phyloP scores from a whole-genome alignment of 2,113 vertebrate species.

The Pyrgilauda ruficollis region DNA sequence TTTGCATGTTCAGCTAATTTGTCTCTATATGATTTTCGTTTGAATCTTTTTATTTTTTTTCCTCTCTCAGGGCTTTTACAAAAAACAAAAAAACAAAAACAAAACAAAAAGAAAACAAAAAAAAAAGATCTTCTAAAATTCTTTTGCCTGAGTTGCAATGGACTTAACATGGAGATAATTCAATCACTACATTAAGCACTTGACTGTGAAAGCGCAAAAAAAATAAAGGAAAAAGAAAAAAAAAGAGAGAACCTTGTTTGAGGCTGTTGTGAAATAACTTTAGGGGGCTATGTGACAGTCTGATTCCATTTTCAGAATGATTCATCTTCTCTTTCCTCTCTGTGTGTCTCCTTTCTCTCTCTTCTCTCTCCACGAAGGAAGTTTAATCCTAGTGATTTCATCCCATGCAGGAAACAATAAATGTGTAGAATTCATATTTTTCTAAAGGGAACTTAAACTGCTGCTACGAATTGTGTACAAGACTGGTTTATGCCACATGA shows the following conservation, averaged over 20 bases:
- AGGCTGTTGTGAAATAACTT: conserved; percentile 46
- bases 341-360: conserved; percentile 23
- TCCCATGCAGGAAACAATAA: conserved; percentile 79
- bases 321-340: conserved; percentile 33
- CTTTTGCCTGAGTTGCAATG: conserved; percentile 85
- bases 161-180: conserved; percentile 78
- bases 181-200: conserved; percentile 96
- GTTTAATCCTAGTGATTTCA: conserved; percentile 76
- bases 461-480: conserved; percentile 84
- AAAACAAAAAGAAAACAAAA: conserved; percentile 55
- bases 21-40: conserved; percentile 76
- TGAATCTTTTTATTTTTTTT: conserved; percentile 77
- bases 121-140: conserved; percentile 79
- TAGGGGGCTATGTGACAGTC: conserved; percentile 52
- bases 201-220: conserved; percentile 85
- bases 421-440: conserved; percentile 80
- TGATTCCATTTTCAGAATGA: conserved; percentile 62
- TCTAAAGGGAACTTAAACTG: conserved; percentile 88
- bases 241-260: conserved; percentile 28
- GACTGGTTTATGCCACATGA: conserved; percentile 83
- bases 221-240: conserved; percentile 30
- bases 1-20: conserved; percentile 94
- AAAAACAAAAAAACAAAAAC: conserved; percentile 43
- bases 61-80: conserved; percentile 96
- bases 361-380: conserved; percentile 74